phyloP scores from a whole-genome alignment of 2,797 vertebrate genomes.

The Galaxias olidus region DNA sequence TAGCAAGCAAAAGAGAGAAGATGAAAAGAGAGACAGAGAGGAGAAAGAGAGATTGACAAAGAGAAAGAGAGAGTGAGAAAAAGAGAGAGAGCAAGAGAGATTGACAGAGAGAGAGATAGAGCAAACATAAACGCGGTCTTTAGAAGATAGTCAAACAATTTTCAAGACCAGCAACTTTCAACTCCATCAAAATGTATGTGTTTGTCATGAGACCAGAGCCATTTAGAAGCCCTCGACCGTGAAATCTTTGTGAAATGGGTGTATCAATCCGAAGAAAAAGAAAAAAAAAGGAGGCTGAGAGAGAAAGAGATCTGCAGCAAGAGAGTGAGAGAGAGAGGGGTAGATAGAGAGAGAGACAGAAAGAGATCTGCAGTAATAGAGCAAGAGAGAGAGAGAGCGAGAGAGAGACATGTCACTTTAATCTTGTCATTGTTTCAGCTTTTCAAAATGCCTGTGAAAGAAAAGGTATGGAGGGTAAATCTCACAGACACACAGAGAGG shows the following conservation, averaged over 20 bases:
- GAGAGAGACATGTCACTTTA: constrained; percentile 62
- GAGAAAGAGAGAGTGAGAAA: too few relatives aligned
- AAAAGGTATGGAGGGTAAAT: too few relatives aligned
- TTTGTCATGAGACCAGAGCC: constrained; percentile 78
- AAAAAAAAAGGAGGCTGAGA: constrained; percentile 31
- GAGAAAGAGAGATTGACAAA: too few relatives aligned
- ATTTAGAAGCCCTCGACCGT: constrained; percentile 76
- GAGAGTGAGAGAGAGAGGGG: constrained; percentile 38
- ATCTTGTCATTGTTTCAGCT: constrained; percentile 70
- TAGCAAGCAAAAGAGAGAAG: too few relatives aligned
- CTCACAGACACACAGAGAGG: too few relatives aligned
- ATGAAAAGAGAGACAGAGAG: too few relatives aligned
- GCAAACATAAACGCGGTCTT: constrained; percentile 44
- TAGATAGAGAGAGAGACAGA: constrained; percentile 28
- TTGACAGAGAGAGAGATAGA: neutral
- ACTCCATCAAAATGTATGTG: constrained; percentile 84
- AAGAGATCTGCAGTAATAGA: too few relatives aligned
- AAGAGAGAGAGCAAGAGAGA: neutral
- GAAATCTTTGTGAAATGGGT: constrained; percentile 80
- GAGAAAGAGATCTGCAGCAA: constrained; percentile 25
- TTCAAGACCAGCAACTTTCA: constrained; percentile 82
- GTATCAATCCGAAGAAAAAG: constrained; percentile 77
- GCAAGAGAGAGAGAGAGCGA: constrained; percentile 49
- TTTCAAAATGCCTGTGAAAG: constrained; percentile 53
- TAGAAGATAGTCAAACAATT: constrained; percentile 78